Conservation (phyloP, 1,140 invertebrate genomes). For the Drosophila dunni region DNA sequence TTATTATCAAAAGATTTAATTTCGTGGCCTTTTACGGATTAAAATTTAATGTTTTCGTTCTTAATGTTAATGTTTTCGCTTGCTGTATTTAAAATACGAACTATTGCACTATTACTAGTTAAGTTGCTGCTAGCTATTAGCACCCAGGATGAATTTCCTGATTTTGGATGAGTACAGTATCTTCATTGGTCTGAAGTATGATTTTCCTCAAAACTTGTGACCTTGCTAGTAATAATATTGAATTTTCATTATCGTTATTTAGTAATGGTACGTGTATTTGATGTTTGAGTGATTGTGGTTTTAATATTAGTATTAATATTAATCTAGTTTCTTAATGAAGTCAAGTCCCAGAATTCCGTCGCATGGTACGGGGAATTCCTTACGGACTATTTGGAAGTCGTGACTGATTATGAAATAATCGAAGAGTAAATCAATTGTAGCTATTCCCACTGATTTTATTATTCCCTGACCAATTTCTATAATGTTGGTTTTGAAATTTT, state of each 20-base stretch:
- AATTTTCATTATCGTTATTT: constrained; percentile 12
- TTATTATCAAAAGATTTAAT: not conserved
- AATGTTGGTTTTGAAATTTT: constrained; percentile 9
- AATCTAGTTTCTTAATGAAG: not conserved
- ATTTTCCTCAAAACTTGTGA: not conserved
- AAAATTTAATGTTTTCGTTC: constrained; percentile 9
- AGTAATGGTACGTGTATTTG: constrained; percentile 5
- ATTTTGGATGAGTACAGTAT: constrained; percentile 6
- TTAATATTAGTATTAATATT: not conserved
- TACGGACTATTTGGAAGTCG: not conserved
- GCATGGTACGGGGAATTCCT: constrained; percentile 1
- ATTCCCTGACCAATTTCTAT: constrained; percentile 16
- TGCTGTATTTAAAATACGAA: constrained; percentile 9
- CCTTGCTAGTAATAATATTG: constrained; percentile 17
- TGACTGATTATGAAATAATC: constrained; percentile 13
- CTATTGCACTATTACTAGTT: not conserved
- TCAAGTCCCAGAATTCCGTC: constrained; percentile 9
- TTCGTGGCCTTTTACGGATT: constrained; percentile 1
- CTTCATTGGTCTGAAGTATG: constrained; percentile 6
- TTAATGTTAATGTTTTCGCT: not conserved
- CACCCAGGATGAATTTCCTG: constrained; percentile 3
- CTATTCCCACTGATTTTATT: constrained; percentile 1
- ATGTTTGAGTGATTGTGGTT: not conserved
- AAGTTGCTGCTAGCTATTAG: not conserved
- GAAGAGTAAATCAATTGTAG: constrained; percentile 9